Evolutionary conservation across 1,140 invertebrate species (phyloP), one percentile per base, ranked within the genome.

Genomic region (Dendrolimus kikuchii): DNA sequence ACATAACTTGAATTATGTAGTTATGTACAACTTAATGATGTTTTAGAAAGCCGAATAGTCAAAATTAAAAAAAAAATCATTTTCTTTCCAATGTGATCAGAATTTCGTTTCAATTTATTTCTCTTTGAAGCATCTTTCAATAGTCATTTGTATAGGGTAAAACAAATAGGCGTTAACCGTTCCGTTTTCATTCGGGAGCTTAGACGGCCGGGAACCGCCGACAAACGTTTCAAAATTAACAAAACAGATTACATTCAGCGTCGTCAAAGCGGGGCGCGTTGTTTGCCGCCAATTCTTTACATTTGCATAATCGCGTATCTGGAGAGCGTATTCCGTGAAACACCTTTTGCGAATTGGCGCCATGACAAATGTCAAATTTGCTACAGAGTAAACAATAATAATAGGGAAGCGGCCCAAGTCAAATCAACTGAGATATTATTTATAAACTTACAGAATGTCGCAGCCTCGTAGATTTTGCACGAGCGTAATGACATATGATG

Each of bases 211-310:
- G 68, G 77, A 77, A 77, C 71, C 65, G 46, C 64, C 60, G 72
- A 66, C 66, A 68, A 71, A 77, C 72, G 66, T 53, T 65, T 71
- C 63, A 65, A 74, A 80, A 81, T 82, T 82, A 83, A 82, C 77
- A 79, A 81, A 83, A 81, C 74, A 77, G 77, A 83, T 83, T 81
- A 81, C 71, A 72, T 75, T 74, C 60, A 64, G 60, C 51, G 59
- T 49, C 66, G 59, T 68, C 72, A 78, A 78, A 78, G 75, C 63
- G 61, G 68, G 63, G 62, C 49, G 60, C 59, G 64, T 75, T 78
- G 74, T 77, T 77, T 77, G 67, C 60, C 51, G 58, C 46, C 62
- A 57, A 79, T 79, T 79, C 74, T 79, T 76, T 81, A 60, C 68
- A 71, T 73, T 72, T 77, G 63, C 66, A 48, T 46, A 60, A 53